phyloP scores from a whole-genome alignment of 1,140 invertebrate species.

The Hylaeus anthracinus region DNA sequence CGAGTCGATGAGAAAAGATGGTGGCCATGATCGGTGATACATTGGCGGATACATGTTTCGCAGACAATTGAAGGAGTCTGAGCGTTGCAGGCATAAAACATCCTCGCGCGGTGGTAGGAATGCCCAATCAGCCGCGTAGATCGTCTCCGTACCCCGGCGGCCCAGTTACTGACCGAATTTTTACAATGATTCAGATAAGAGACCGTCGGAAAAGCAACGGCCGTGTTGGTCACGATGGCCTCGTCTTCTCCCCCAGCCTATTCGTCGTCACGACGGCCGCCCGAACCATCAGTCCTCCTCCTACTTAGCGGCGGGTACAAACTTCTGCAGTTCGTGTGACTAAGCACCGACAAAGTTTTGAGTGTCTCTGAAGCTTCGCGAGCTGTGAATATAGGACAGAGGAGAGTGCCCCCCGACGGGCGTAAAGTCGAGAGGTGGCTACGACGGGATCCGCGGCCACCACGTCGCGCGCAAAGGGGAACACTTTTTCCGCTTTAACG shows the following conservation, averaged over 20 bases:
- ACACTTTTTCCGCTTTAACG: constrained; percentile 22
- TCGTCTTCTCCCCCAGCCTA: constrained; percentile 19
- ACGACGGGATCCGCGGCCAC: not conserved
- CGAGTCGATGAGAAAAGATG: not conserved
- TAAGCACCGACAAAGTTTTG: constrained; percentile 45
- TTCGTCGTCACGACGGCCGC: not conserved
- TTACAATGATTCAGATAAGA: constrained; percentile 44
- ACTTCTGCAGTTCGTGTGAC: constrained; percentile 23
- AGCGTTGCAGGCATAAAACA: no score
- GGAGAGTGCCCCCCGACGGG: constrained; percentile 3
- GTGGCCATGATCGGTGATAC: not conserved
- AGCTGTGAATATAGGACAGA: constrained; percentile 38
- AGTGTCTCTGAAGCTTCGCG: constrained; percentile 22
- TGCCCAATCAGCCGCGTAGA: not conserved
- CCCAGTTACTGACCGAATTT: constrained; percentile 42
- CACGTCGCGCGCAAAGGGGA: not conserved
- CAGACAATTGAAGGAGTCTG: not conserved
- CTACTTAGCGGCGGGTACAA: constrained; percentile 19
- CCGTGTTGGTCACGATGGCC: not conserved
- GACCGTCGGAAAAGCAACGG: constrained; percentile 11
- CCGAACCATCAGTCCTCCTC: constrained; percentile 8
- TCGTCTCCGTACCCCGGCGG: not conserved
- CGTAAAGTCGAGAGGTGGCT: not conserved
- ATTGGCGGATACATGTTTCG: no score
- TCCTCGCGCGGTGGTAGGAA: not conserved